Evolutionary conservation across 2,113 vertebrate species (phyloP).

Genomic region (Sander lucioperca): DNA sequence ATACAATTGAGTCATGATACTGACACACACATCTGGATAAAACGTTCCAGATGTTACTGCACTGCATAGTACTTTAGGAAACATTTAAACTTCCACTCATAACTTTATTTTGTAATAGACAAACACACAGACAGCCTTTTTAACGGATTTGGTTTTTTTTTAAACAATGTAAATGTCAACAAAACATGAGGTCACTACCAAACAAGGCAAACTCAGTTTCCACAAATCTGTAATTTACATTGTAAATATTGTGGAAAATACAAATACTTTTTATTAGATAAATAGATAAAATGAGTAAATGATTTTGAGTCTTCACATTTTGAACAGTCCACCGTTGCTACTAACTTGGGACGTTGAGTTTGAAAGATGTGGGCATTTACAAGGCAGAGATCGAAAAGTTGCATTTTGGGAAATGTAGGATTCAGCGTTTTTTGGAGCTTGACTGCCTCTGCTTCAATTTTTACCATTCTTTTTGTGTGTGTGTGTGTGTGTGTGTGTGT

Average conservation of each 20-base stretch:
- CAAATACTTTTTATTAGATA: background rate
- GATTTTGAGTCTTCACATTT: background rate
- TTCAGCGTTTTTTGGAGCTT: background rate
- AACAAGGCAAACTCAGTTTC: background rate
- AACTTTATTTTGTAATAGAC: background rate
- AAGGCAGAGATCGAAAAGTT: background rate
- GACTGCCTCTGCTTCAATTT: background rate
- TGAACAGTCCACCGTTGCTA: background rate
- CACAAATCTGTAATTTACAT: background rate
- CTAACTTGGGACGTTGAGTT: background rate
- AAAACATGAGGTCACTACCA: background rate
- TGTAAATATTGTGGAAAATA: background rate
- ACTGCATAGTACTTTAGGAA: background rate
- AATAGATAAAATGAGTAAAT: background rate
- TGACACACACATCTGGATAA: slow-evolving; percentile 12
- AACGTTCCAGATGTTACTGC: slow-evolving; percentile 14
- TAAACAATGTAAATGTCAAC: background rate
- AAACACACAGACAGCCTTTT: background rate
- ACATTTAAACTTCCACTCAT: background rate
- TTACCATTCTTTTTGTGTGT: background rate
- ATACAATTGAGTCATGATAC: slow-evolving; percentile 48
- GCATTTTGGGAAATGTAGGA: background rate
- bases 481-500: too few species aligned
- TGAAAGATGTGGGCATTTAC: background rate
- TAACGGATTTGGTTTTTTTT: background rate